These are phyloP conservation scores for Strix uralensis DNA, from an alignment of 2,113 vertebrate genomes.

Conservation along the genomic window DNA sequence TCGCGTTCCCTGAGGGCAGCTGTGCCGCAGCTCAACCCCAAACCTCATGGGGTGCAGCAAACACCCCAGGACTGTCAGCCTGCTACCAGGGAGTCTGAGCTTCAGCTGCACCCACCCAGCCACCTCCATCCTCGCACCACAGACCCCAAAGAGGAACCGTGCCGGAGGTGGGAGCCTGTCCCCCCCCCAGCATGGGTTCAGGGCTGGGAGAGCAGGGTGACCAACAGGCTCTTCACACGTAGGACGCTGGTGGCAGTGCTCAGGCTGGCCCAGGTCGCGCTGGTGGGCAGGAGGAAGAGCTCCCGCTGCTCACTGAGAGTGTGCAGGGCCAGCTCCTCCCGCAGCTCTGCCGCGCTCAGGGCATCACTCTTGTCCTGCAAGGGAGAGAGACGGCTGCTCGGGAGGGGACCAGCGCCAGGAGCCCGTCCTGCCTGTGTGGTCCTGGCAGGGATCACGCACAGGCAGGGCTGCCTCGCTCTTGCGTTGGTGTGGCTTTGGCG, in stretches of 20 bases:
- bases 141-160: neutral
- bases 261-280: constrained; percentile 71
- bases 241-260: constrained; percentile 69
- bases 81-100: neutral
- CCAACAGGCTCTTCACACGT: constrained; percentile 79
- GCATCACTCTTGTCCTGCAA: constrained; percentile 80
- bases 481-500: neutral
- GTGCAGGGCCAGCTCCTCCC: constrained; percentile 78
- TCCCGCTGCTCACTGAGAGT: constrained; percentile 65
- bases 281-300: constrained; percentile 82
- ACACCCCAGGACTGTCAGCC: neutral
- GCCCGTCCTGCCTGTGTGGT: neutral
- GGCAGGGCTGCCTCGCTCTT: neutral
- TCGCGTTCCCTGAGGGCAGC: neutral
- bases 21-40: neutral
- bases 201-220: constrained; percentile 76
- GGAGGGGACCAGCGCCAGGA: neutral
- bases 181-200: rapidly evolving
- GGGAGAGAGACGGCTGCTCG: neutral
- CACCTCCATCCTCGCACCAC: rapidly evolving
- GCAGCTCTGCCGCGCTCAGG: constrained; percentile 76
- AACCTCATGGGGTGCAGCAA: neutral
- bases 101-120: neutral
- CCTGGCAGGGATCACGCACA: rapidly evolving
- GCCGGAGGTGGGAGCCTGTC: too few relatives aligned